Base-by-base conservation (phyloP, 2,113 vertebrate genomes). In the Ciconia boyciana region DNA sequence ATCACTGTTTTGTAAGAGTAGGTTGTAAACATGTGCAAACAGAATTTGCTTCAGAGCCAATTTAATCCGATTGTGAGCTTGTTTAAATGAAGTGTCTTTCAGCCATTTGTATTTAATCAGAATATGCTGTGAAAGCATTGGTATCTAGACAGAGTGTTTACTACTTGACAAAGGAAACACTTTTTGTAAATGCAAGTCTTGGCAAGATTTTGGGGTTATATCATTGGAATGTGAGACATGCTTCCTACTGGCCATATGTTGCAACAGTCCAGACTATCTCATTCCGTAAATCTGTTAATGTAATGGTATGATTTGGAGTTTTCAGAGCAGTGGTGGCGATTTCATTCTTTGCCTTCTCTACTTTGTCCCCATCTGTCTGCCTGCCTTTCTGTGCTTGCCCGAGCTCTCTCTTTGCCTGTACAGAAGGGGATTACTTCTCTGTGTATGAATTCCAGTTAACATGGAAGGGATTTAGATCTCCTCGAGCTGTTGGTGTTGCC, bases 71-170 rank as follows among this genome's bases (percentile, higher is more conserved):
- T 95, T 94, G 90, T 85, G 89, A 87, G 28, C 69, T 89, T 87
- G 74, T 91, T 89, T 94, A 93, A 96, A 94, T 82, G 87, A 93
- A 96, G 57, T 76, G 70, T 87, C 83, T 96, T 96, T 94, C 70
- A 94, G 91, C 82, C 77, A 66, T 91, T 96, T 94, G 65, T 94
- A 31, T 95, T 95, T 91, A 70, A 90, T 94, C 89, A 93, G 66
- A 96, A 83, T 83, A 77, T 44, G 66, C 64, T 84, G 83, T 88
- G 90, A 91, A 94, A 96, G 88, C 81, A 5, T 25, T 57, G 22
- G 62, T 96, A 88, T 93, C 91, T 70, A 85, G 90, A 77, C 78
- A 83, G 55, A 70, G 54, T 95, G 57, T 72, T 95, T 97, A 85
- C 94, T 77, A 66, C 64, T 96, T 94, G 81, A 88, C 89, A 95